Evolutionary conservation across 2,888 invertebrate genomes (phyloP), one percentile per base, ranked within the genome.

Genomic region (Auanema freiburgensis): DNA sequence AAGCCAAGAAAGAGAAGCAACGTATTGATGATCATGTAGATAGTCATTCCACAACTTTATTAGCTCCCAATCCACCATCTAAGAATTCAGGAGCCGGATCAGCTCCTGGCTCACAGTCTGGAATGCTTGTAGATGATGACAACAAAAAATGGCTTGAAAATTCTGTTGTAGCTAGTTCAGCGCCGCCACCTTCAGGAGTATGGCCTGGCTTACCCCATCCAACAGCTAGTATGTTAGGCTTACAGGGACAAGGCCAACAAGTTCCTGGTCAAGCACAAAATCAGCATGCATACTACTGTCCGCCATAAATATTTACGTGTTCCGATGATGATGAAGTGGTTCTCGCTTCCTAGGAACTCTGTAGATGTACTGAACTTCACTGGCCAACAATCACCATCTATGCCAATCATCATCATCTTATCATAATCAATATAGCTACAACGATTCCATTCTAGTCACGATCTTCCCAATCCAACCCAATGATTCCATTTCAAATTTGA

Each of bases 1-100:
- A 97, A 88, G 74, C 74, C 55, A 77, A 72, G 54, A 71, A 72
- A 59, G 77, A 76, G 72, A 78, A 77, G 68, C 77, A 78, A 66
- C 57, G 78, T 40, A 69, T 77, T 49, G 79, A 76, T 42, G 76
- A 76, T 46, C 69, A 71, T 50, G 62, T 63, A 12, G 76, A 76
- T 42, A 69, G 68, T 56, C 46, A 16, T 14, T 57, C 56, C 23
- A 66, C 72, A 23, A 66, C 72, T 0, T 58, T 73, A 25, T 55
- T 75, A 21, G 72, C 75, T 2, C 67, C 73, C 8, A 71, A 71
- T 60, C 72, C 72, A 43, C 68, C 73, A 33, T 33, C 33, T 33
- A 33, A 33, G 33, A 33, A 33, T 33, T 33, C 33, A 5, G 46
- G 46, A 8, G 46, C 8, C 11, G 21, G 21, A 8, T 21, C 46